Evolutionary conservation across 2,113 vertebrate species (phyloP).

Genomic region (Mandrillus leucophaeus): DNA sequence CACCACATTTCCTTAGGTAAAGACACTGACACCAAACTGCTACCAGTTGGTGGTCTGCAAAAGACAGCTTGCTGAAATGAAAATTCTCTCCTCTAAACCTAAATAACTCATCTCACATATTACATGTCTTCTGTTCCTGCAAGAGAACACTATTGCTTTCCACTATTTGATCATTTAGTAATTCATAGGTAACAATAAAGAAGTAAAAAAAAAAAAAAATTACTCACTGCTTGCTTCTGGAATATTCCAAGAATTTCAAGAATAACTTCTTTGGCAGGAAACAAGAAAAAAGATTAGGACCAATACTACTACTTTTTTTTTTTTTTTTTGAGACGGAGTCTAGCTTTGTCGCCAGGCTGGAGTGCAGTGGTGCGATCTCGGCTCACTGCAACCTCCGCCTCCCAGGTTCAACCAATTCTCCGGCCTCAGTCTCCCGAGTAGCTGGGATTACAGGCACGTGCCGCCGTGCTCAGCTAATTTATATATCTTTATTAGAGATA

Average conservation of each 20-base stretch:
- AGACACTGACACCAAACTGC: constrained; percentile 12
- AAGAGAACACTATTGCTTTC: constrained; percentile 19
- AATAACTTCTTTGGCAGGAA: constrained; percentile 61
- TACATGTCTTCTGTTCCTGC: constrained; percentile 55
- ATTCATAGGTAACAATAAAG: constrained; percentile 52
- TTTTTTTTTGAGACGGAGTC: too few species aligned
- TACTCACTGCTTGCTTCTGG: constrained; percentile 54
- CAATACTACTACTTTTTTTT: not conserved
- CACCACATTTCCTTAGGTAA: not conserved
- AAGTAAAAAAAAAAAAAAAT: constrained; percentile 55
- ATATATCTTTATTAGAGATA: too few species aligned
- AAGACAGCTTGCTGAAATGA: constrained; percentile 58
- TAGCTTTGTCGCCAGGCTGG: too few species aligned
- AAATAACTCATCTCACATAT: constrained; percentile 52
- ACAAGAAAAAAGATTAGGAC: constrained; percentile 61
- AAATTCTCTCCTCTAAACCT: constrained; percentile 38
- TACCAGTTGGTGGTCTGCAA: constrained; percentile 56
- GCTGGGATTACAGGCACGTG: too few species aligned
- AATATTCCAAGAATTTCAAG: constrained; percentile 58
- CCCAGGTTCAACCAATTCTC: too few species aligned
- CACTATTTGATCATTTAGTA: constrained; percentile 56
- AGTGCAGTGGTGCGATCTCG: too few species aligned
- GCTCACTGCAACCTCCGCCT: too few species aligned
- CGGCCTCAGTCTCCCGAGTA: too few species aligned
- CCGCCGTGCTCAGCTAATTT: too few species aligned